Percentiles rank a stretch among this genome's conserved stretches.
These are phyloP conservation scores for Ophonus ardosiacus DNA, from an alignment of 2,888 invertebrate species.

Conservation along the genomic window DNA sequence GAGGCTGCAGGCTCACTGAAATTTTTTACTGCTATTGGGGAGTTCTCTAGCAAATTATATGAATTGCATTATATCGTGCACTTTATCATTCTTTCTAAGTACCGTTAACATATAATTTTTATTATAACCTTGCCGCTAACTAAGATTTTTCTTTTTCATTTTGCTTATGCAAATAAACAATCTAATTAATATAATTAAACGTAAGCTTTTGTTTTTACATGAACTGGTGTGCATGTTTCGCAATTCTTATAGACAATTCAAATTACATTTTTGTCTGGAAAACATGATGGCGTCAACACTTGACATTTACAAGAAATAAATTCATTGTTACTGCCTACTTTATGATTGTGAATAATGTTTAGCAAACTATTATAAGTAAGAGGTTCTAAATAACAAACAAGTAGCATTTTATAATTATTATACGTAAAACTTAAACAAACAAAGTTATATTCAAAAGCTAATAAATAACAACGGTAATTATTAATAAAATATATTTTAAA, in stretches of 20 bases:
- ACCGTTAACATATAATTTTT: slow-evolving; percentile 35
- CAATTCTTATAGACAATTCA: slow-evolving; percentile 38
- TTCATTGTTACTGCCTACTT: not conserved
- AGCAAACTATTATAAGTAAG: not conserved
- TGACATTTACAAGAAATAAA: slow-evolving; percentile 23
- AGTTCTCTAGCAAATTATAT: not conserved
- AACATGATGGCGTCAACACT: not conserved
- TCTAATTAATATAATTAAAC: slow-evolving; percentile 38
- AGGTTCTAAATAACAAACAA: not conserved
- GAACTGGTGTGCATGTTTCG: slow-evolving; percentile 24
- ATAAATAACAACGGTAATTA: too few relatives aligned
- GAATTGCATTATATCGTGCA: not conserved
- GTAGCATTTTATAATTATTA: too few relatives aligned
- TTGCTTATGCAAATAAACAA: slow-evolving; percentile 34
- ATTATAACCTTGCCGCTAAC: slow-evolving; percentile 37
- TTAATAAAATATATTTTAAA: too few relatives aligned
- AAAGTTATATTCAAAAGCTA: too few relatives aligned
- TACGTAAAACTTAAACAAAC: too few relatives aligned
- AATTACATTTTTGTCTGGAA: slow-evolving; percentile 29
- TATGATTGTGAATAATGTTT: slow-evolving; percentile 15
- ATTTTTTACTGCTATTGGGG: not conserved
- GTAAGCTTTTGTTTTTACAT: slow-evolving; percentile 1
- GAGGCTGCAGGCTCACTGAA: not conserved
- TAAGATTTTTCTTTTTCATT: slow-evolving; percentile 16
- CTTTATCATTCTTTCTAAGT: not conserved